Evolutionary conservation across 2,113 vertebrate species (phyloP), one percentile per base, ranked within the genome.

Genomic region (Charadrius vociferus): DNA sequence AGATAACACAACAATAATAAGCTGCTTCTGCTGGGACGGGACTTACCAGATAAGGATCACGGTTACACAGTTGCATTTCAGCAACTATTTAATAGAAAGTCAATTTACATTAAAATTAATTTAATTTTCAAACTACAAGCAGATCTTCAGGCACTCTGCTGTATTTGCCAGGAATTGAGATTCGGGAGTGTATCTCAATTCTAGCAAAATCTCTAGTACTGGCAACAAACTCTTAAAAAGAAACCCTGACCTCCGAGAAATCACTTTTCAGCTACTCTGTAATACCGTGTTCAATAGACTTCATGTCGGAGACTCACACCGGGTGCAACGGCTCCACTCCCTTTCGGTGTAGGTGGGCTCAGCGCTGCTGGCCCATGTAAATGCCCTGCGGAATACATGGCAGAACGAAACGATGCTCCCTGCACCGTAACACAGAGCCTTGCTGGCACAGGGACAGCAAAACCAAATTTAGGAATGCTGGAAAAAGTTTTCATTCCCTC

Each of bases 41-140:
- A 62, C 17, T 11, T 13, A 16, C 22, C 73, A 26, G 41, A 2
- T 4, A 55, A 9, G 1, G 0, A 27, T 10, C 24, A 9, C 2
- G 45, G 63, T 8, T 29, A 15, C 27, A 56, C 18, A 56, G n/a
- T 11, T 53, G 39, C 9, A 29, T 59, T 67, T 53, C 59, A 55
- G 77, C 47, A 86, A 43, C 32, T 58, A 19, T 30, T 62, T 41
- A 24, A 43, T 12, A 30, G 2, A 34, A 68, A 62, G 26, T 43
- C 41, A 12, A 67, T 12, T 50, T 10, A 26, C 36, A 45, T 30
- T 3, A 8, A 68, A 45, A 56, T 17, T 8, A 2, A 62, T 43
- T 34, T 30, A 7, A 30, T 56, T 73, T 86, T 26, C 36, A 43
- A 67, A 14, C 39, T 6, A 8, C 47, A 50, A 79, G 58, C 18